Base-by-base conservation (phyloP, 2,113 vertebrate genomes). In the Ammodytes marinus region DNA sequence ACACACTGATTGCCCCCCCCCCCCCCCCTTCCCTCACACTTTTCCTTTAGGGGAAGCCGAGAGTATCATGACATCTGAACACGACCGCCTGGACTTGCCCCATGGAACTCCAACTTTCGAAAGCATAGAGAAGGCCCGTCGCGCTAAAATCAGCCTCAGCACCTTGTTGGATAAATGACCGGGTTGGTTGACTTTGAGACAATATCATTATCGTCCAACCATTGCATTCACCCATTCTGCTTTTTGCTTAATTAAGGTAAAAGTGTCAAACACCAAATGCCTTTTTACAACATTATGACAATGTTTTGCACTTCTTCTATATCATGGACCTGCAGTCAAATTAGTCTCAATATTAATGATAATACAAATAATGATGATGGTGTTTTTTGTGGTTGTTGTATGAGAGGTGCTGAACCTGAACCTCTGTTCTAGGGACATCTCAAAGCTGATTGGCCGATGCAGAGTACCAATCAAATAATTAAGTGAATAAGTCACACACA, bases 91-190 rank as follows among this genome's bases (percentile, higher is more conserved):
- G 80, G 89, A 95, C 75, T 59, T 97, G 37, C 96, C 97, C 5
- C 93, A 93, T 14, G 97, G 96, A 80, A 74, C 84, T 0, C 93
- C 97, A 3, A 97, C 95, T 14, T 97, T 94, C 15, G 96, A 97
- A 73, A 94, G 90, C 87, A 91, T 98, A 71, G 97, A 99, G 92
- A 97, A 97, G 88, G 92, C 93, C 11, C 95, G 97, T 19, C 89
- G 88, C 64, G 96, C 96, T 68, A 94, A 92, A 82, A 96, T 86
- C 79, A 93, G 84, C 79, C 91, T 96, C 77, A 6, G 71, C 1
- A 87, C 91, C 55, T 92, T 95, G 45, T 61, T 81, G 64, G 95
- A 97, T 77, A 97, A 97, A 89, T 97, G 87, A 95, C 27, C 8
- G 11, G 6, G n/a, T 39, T 35, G n/a, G n/a, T 66, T 39, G 8